phyloP scores from a whole-genome alignment of 2,113 vertebrate genomes.

The Noturus placidus region DNA sequence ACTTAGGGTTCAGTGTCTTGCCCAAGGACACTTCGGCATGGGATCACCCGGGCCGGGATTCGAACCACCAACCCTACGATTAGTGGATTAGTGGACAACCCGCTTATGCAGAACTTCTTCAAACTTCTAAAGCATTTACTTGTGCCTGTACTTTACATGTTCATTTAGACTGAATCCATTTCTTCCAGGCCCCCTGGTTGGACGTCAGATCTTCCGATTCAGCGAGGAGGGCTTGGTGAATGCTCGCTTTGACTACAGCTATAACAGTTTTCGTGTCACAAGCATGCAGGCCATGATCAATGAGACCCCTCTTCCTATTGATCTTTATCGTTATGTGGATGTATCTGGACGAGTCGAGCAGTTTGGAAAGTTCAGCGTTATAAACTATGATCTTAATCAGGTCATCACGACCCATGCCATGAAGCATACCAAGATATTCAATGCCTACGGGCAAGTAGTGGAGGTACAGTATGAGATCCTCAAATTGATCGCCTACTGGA shows the following conservation, averaged over 20 bases:
- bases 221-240: constrained; percentile 94
- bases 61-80: too few relatives aligned
- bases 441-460: constrained; percentile 89
- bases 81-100: too few relatives aligned
- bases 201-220: constrained; percentile 94
- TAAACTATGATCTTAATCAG: constrained; percentile 96
- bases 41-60: too few relatives aligned
- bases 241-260: constrained; percentile 96
- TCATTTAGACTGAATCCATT: not conserved
- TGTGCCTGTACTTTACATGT: not conserved
- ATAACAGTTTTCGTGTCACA: constrained; percentile 94
- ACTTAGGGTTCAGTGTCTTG: too few relatives aligned
- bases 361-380: constrained; percentile 96
- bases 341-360: constrained; percentile 92
- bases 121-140: too few relatives aligned
- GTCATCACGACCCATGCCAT: constrained; percentile 97
- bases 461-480: constrained; percentile 98
- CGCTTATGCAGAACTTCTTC: too few relatives aligned
- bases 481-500: constrained; percentile 96
- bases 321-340: constrained; percentile 92
- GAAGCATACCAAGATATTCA: constrained; percentile 98
- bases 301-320: constrained; percentile 91
- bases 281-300: constrained; percentile 99
- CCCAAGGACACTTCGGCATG: too few relatives aligned
- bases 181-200: constrained; percentile 84